Conservation (phyloP, 2,113 vertebrate species). For the Passer montanus region DNA sequence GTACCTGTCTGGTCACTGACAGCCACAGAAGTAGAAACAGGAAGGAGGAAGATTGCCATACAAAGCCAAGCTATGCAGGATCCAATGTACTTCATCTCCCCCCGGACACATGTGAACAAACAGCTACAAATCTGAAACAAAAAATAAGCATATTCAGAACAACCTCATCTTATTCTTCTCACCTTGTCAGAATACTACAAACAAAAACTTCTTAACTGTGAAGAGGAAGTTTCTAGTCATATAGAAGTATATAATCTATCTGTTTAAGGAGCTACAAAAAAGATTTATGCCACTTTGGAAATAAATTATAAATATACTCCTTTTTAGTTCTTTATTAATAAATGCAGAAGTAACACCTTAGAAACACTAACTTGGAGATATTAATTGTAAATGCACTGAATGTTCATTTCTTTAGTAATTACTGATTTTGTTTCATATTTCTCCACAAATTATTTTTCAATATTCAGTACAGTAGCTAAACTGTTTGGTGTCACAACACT, state of each 20-base stretch:
- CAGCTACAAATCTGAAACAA: slow-evolving; percentile 76
- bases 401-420: background rate
- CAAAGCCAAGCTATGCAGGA: slow-evolving; percentile 83
- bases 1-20: slow-evolving; percentile 87
- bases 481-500: background rate
- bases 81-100: slow-evolving; percentile 80
- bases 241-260: background rate
- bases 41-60: slow-evolving; percentile 73
- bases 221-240: background rate
- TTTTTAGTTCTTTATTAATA: background rate
- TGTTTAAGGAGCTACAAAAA: background rate
- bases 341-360: background rate
- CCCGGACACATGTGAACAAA: slow-evolving; percentile 75
- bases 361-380: background rate
- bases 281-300: background rate
- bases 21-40: slow-evolving; percentile 76
- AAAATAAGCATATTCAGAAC: slow-evolving; percentile 15
- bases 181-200: background rate
- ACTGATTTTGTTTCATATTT: background rate
- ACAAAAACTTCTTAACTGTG: background rate
- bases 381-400: background rate
- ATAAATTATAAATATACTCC: background rate
- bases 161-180: background rate
- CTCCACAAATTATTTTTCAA: background rate
- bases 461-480: background rate